Evolutionary conservation across 2,888 invertebrate genomes (phyloP).

Genomic region (Chymomyza amoena): DNA sequence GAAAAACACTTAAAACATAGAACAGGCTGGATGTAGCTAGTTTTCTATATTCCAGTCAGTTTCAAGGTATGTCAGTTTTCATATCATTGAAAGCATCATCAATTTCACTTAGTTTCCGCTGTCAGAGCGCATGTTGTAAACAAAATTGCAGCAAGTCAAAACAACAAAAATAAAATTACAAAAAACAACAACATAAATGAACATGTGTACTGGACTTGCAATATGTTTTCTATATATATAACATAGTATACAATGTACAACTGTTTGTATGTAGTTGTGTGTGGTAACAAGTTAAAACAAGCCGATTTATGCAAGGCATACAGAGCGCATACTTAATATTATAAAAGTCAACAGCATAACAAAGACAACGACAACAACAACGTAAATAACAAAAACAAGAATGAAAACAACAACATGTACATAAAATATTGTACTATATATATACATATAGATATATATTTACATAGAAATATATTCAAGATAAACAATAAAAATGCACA

Average conservation of each 20-base stretch:
- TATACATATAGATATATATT: neutral
- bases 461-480: conserved; percentile 33
- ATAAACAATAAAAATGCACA: conserved; percentile 53
- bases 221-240: conserved; percentile 25
- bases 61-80: neutral
- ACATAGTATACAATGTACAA: neutral
- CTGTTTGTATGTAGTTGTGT: neutral
- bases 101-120: conserved; percentile 44
- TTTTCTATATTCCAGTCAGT: neutral
- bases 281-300: neutral
- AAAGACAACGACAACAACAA: conserved; percentile 26
- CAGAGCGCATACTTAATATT: conserved; percentile 42
- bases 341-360: conserved; percentile 44
- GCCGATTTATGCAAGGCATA: conserved; percentile 24
- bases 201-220: conserved; percentile 34
- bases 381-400: conserved; percentile 5
- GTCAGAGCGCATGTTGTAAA: conserved; percentile 47
- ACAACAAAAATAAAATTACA: neutral
- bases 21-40: conserved; percentile 7
- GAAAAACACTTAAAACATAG: neutral
- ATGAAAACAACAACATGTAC: conserved; percentile 32
- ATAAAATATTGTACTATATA: conserved; percentile 27
- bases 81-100: conserved; percentile 36
- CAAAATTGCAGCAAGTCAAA: neutral
- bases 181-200: conserved; percentile 37